Base-by-base conservation (phyloP, 2,113 vertebrate genomes). In the Chunga burmeisteri region DNA sequence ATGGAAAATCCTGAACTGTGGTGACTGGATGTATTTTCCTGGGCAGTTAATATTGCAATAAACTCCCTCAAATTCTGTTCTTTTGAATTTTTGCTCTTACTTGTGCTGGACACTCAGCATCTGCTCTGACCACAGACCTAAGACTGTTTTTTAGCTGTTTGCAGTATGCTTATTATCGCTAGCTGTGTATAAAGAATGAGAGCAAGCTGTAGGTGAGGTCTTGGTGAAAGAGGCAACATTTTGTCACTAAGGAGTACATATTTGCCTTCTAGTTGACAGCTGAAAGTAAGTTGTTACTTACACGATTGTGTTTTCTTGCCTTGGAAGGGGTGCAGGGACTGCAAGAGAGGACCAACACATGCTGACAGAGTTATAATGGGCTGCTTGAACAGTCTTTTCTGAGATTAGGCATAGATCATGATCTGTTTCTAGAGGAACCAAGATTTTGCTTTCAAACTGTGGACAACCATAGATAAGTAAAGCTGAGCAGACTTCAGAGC, bases 261-360 rank as follows among this genome's bases (percentile, higher is more conserved):
- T 67, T 18, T 87, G 6, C 8, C 34, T 79, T 68, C 22, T 63
- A 22, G 15, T 18, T 74, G 68, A n/a, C 14, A 74, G 34, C 3
- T 25, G 18, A 71, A 46, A 10, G 6, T 29, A 74, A 84, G 50
- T 42, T 30, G 13, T 20, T 62, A 32, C 11, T 71, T 72, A 23
- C 5, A 12, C 1, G 6, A 8, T 15, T 30, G 22, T 4, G 10
- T 56, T n/a, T 63, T 22, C 26, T 46, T 82, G 22, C 15, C 42
- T 40, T 84, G 42, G 29, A 71, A 63, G 15, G 25, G 38, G 9
- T 38, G 18, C 27, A 53, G 40, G 21, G 30, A 36, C 34, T 46
- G 9, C 3, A 63, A 58, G 42, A 56, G 55, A 78, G 40, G 21
- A 61, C n/a, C 36, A 62, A 0, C 0, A 3, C 1, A 0, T 15